Evolutionary conservation across 2,797 vertebrate species (phyloP), one percentile per base, ranked within the genome.

Genomic region (Caiman crocodilus): DNA sequence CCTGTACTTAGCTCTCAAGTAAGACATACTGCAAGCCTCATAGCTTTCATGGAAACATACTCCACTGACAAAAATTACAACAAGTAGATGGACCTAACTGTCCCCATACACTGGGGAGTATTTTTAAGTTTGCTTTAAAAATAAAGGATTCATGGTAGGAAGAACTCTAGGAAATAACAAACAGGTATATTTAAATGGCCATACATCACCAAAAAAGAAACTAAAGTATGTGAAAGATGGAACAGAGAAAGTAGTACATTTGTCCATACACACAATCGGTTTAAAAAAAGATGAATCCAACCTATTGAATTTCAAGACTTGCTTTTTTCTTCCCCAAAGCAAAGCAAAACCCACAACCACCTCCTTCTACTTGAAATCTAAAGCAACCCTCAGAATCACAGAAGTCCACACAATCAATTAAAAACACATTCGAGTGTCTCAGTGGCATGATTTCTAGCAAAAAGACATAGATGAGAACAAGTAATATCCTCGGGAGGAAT

Each of bases 401-500:
- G 73, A 85, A 87, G 71, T 82, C 74, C 84, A 59, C 88, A 95
- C n/a, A 79, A 95, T 83, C 13, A 4, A 82, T 84, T 87, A 92
- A 85, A 82, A 93, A 93, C 76, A 18, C 89, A 82, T 87, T 50
- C 42, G 94, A 94, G 92, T 50, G 92, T 88, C 76, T 87, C 95
- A 21, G 75, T 86, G 67, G 79, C 91, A 79, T 15, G 87, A 90
- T 92, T 95, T 74, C 88, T 96, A 93, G 96, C 83, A 86, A 91
- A 90, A 87, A 91, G 88, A 75, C 56, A 64, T 74, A 95, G 94
- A 94, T 91, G 65, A 94, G 90, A 95, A 96, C 86, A 88, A 92
- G 94, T 94, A 93, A 95, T 96, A 96, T 95, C 87, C 80, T 94
- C 95, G 94, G 82, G 79, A 95, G 91, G 91, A 95, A 25, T 95